phyloP scores from a whole-genome alignment of 2,113 vertebrate species.

The Cryptomyrus ogoouensis region DNA sequence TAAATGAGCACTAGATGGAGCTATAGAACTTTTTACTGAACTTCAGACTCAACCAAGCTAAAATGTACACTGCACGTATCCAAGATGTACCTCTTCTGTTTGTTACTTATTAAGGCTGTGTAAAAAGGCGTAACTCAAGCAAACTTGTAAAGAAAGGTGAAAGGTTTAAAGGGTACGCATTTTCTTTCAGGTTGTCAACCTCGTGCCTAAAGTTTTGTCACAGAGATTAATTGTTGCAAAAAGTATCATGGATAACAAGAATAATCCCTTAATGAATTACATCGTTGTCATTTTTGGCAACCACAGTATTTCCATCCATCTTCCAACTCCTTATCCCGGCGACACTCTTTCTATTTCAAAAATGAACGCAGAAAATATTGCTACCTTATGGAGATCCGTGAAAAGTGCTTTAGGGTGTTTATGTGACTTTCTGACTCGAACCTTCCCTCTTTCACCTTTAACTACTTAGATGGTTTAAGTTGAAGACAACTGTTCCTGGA shows the following conservation, averaged over 20 bases:
- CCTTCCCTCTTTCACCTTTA: neutral
- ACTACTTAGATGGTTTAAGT: neutral
- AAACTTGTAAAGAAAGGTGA: neutral
- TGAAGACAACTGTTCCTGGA: neutral
- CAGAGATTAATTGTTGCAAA: neutral
- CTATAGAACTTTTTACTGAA: constrained; percentile 49
- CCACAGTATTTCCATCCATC: neutral
- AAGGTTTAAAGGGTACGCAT: neutral
- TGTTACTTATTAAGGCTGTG: neutral
- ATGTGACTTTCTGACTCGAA: neutral
- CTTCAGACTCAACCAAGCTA: constrained; percentile 7
- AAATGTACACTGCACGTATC: neutral
- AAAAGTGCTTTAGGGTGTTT: neutral
- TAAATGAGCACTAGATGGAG: constrained; percentile 56
- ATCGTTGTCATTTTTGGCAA: neutral
- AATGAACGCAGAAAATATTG: neutral
- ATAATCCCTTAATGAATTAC: neutral
- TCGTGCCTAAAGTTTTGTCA: neutral
- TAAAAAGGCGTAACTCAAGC: neutral
- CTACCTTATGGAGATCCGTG: neutral
- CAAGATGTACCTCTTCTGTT: neutral
- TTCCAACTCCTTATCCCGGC: neutral
- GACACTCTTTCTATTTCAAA: neutral
- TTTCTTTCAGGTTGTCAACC: neutral
- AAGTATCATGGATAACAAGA: neutral